Evolutionary conservation across 2,113 vertebrate genomes (phyloP), one percentile per base, ranked within the genome.

Genomic region (Sinocyclocheilus anophthalmus): DNA sequence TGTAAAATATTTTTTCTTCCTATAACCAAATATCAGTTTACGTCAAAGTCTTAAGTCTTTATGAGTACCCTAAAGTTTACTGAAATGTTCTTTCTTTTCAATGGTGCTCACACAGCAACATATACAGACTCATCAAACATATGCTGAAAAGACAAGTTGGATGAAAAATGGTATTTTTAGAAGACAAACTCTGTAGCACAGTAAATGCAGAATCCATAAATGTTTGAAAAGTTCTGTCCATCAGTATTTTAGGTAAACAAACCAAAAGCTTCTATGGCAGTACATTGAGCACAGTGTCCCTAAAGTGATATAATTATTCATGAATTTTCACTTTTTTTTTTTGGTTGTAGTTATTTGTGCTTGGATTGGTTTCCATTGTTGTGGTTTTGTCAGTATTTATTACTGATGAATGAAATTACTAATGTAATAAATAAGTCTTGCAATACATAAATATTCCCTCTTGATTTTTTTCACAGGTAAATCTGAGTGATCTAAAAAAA

Each of bases 21-120:
- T 84, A 81, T 84, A 78, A 76, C 78, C 85, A 84, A 76, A 77
- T 26, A 65, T 48, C 77, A 86, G 37, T 53, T 84, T 53, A 80
- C 55, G 72, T 83, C 73, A 75, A 82, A n/a, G 30, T 76, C 53
- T 76, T 81, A 76, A 45, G 65, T 57, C 30, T 84, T 86, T 87
- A 77, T 83, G 42, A 89, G 88, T 89, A 89, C 88, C 88, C 88
- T 89, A 85, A 84, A 86, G 81, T 86, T 72, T 48, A 86, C 67
- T 81, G 72, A 85, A 55, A 80, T 69, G 2, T 37, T 84, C 75
- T 84, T 78, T 45, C 30, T 82, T 72, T 87, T 73, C 57, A 4
- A 84, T 82, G 39, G 24, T 39, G 33, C 55, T 81, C 81, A 48
- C 76, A 75, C 59, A 84, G 30, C 85, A 83, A 88, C 81, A 88